A percentile compares a stretch with the other conserved stretches of the same genome.
phyloP scores from a whole-genome alignment of 2,888 invertebrate species.

The Caenorhabditis imperialis region DNA sequence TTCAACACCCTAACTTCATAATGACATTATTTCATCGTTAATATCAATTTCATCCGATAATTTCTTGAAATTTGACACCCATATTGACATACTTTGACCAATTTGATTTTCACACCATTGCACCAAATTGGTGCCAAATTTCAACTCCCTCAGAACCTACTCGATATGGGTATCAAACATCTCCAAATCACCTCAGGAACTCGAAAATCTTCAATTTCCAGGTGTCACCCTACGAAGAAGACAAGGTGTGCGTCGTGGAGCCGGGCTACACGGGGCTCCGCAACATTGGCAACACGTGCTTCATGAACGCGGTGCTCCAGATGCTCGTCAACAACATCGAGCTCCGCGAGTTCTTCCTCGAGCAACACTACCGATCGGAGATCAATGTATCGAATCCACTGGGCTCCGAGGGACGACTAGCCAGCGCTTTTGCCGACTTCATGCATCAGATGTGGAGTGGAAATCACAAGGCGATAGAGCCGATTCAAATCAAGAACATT shows the following conservation, averaged over 20 bases:
- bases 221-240: conserved; percentile 57
- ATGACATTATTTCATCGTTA: no score
- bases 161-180: no score
- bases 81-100: no score
- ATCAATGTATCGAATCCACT: conserved; percentile 80
- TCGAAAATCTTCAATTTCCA: conserved; percentile 5
- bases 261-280: conserved; percentile 80
- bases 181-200: background rate
- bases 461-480: conserved; percentile 79
- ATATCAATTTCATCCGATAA: no score
- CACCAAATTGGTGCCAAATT: no score
- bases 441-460: conserved; percentile 80
- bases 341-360: conserved; percentile 80
- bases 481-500: conserved; percentile 79
- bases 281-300: conserved; percentile 82
- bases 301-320: conserved; percentile 81
- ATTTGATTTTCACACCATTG: no score
- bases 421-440: conserved; percentile 80
- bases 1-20: no score
- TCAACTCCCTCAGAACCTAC: no score
- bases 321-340: conserved; percentile 80
- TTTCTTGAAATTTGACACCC: no score
- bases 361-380: conserved; percentile 78
- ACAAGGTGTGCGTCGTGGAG: conserved; percentile 56
- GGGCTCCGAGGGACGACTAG: conserved; percentile 79